These are phyloP conservation scores for Setophaga kirtlandii DNA, from an alignment of 2,113 vertebrate genomes.

Conservation along the genomic window DNA sequence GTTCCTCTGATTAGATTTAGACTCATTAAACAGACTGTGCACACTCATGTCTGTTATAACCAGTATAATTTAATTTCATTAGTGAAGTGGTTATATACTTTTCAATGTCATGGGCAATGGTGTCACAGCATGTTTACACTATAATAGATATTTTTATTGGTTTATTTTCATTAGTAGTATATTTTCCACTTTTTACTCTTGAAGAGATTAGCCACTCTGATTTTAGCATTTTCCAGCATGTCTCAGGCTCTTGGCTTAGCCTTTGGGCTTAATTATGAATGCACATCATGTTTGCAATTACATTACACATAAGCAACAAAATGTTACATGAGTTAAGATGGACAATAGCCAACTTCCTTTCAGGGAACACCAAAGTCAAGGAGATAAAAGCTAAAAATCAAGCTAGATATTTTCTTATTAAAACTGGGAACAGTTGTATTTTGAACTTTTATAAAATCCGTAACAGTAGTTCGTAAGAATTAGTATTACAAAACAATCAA, in stretches of 20 bases:
- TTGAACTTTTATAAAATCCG: neutral
- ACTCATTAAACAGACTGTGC: conserved; percentile 14
- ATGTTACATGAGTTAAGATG: conserved; percentile 68
- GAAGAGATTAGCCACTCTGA: conserved; percentile 17
- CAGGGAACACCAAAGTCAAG: conserved; percentile 30
- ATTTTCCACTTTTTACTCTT: conserved; percentile 33
- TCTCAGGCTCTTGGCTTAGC: conserved; percentile 6
- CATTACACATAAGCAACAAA: conserved; percentile 63
- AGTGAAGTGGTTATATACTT: neutral
- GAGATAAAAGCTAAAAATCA: conserved; percentile 7
- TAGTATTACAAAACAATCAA: neutral
- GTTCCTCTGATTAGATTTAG: conserved; percentile 46
- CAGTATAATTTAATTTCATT: conserved; percentile 39
- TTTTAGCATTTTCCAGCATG: conserved; percentile 16
- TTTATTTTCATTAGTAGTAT: conserved; percentile 32
- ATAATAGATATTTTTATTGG: conserved; percentile 16
- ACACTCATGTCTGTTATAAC: conserved; percentile 3
- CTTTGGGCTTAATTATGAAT: conserved; percentile 62
- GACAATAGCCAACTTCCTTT: conserved; percentile 62
- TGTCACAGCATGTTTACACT: neutral
- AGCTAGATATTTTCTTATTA: conserved; percentile 10
- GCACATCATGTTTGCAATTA: conserved; percentile 63
- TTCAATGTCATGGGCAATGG: neutral
- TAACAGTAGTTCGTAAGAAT: neutral
- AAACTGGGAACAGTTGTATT: neutral